Conservation (phyloP, 1,140 invertebrate species). For the Atta texana region DNA sequence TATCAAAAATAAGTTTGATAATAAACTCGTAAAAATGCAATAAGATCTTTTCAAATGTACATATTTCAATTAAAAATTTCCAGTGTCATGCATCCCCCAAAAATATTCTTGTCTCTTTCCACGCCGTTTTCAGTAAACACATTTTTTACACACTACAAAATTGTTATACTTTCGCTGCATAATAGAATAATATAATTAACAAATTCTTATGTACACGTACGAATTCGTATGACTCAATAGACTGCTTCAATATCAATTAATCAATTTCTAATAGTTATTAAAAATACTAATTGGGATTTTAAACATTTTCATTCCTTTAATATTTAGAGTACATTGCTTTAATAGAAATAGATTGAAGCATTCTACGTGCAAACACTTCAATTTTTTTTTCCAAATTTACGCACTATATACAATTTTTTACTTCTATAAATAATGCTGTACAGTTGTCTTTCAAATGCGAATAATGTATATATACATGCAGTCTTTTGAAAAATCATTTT, state of each 20-base stretch:
- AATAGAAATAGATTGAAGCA: conserved; percentile 16
- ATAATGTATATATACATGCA: conserved; percentile 49
- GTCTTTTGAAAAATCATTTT: background rate
- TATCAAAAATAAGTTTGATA: conserved; percentile 3
- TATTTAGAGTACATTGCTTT: conserved; percentile 5
- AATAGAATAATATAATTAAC: conserved; percentile 33
- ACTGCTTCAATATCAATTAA: background rate
- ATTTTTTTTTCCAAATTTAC: conserved; percentile 1
- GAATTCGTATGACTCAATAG: conserved; percentile 47
- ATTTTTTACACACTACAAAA: conserved; percentile 40
- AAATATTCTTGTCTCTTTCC: background rate
- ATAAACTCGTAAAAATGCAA: conserved; percentile 12
- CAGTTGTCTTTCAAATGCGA: background rate
- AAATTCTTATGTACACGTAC: background rate
- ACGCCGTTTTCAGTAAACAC: conserved; percentile 13
- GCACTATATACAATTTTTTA: background rate
- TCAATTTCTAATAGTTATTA: background rate
- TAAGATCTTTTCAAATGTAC: background rate
- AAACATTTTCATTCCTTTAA: conserved; percentile 1
- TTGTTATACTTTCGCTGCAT: conserved; percentile 3
- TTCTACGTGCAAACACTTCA: conserved; percentile 28
- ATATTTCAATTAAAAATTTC: conserved; percentile 1
- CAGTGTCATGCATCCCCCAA: background rate
- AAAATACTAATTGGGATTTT: background rate
- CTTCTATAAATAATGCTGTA: background rate